phyloP scores from a whole-genome alignment of 2,888 invertebrate genomes.

The Gibbula magus region DNA sequence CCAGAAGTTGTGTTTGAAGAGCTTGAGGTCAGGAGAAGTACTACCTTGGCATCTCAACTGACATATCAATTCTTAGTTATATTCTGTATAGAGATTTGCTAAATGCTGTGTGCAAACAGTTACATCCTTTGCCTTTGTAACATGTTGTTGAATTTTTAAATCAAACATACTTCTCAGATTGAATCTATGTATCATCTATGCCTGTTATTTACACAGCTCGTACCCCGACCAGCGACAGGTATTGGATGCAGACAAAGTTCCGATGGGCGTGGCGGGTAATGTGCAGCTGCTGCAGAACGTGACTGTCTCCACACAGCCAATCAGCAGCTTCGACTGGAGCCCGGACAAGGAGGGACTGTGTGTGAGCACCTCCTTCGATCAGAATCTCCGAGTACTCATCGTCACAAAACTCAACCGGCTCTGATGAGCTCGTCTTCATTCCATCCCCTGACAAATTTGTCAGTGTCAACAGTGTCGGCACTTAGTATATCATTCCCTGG shows the following conservation, averaged over 20 bases:
- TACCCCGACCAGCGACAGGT: slow-evolving; percentile 87
- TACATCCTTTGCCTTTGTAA: too few species aligned
- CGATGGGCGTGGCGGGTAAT: slow-evolving; percentile 86
- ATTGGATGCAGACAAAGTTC: slow-evolving; percentile 83
- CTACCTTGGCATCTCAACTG: too few species aligned
- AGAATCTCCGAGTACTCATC: slow-evolving; percentile 88
- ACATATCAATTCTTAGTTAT: too few species aligned
- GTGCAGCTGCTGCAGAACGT: slow-evolving; percentile 86
- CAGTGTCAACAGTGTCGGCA: background rate
- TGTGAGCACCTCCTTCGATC: slow-evolving; percentile 93
- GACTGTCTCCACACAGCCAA: slow-evolving; percentile 89
- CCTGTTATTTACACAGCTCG: slow-evolving; percentile 77
- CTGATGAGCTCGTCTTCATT: slow-evolving; percentile 35
- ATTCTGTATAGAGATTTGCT: too few species aligned
- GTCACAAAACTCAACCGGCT: slow-evolving; percentile 84
- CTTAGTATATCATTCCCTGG: background rate
- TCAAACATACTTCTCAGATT: too few species aligned
- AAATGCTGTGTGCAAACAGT: too few species aligned
- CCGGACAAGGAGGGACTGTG: slow-evolving; percentile 91
- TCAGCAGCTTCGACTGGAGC: slow-evolving; percentile 93
- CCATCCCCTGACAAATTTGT: background rate
- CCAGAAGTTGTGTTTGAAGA: too few species aligned
- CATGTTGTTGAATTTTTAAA: too few species aligned
- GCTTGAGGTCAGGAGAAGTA: too few species aligned
- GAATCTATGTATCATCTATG: too few species aligned